A percentile compares a stretch with the other conserved stretches of the same genome.
These are phyloP conservation scores for Nerophis ophidion DNA, from an alignment of 2,113 vertebrate species.

Conservation along the genomic window DNA sequence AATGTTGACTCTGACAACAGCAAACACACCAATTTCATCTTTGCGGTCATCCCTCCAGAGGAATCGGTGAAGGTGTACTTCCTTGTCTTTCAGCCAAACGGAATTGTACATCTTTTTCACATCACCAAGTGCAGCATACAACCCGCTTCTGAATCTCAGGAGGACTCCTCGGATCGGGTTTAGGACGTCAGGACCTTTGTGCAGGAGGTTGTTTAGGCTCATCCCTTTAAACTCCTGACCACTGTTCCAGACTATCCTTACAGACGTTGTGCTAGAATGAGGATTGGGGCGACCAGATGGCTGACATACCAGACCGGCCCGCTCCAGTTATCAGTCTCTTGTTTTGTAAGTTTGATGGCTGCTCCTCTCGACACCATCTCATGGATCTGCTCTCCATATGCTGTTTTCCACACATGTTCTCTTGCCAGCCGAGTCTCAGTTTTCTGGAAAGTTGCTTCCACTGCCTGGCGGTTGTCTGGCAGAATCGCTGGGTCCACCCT, in stretches of 20 bases:
- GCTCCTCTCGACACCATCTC: neutral
- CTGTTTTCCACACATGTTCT: neutral
- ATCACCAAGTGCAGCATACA: slow-evolving; percentile 10
- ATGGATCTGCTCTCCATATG: neutral
- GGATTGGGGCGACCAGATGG: slow-evolving; percentile 28
- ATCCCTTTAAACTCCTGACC: neutral
- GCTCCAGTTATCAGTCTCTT: neutral
- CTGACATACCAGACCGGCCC: slow-evolving; percentile 1
- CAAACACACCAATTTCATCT: slow-evolving; percentile 12
- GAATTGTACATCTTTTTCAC: slow-evolving; percentile 29
- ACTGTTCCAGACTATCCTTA: neutral
- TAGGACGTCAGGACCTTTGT: slow-evolving; percentile 16
- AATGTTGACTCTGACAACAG: neutral
- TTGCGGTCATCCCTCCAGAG: slow-evolving; percentile 22
- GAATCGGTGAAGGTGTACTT: slow-evolving; percentile 29
- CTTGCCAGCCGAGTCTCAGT: no score
- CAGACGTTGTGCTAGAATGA: slow-evolving; percentile 28
- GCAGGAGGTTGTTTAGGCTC: neutral
- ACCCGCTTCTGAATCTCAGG: slow-evolving; percentile 7
- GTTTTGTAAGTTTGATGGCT: neutral
- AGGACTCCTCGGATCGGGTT: slow-evolving; percentile 26
- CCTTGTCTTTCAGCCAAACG: slow-evolving; percentile 20
- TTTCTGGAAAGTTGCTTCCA: no score
- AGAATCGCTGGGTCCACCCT: neutral
- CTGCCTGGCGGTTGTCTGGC: neutral